Base-by-base conservation (phyloP, 2,797 vertebrate genomes). In the Morelia viridis region DNA sequence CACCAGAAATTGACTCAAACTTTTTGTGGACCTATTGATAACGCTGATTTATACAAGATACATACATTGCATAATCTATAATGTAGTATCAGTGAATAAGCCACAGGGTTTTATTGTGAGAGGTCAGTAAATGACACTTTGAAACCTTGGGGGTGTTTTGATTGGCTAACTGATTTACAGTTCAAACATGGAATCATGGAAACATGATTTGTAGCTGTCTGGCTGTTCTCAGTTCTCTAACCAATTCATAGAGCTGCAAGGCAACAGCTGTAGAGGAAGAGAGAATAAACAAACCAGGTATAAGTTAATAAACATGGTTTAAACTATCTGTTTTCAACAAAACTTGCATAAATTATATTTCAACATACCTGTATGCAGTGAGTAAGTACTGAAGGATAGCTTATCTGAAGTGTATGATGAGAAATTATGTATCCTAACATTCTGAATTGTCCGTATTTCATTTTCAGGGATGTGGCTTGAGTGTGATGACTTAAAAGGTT, bases 401-500 rank as follows among this genome's bases (percentile, higher is more conserved):
- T 91, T 93, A 19, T 13, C 9, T 71, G 57, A 60, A 83, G 0
- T 85, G 94, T 91, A 57, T 91, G 61, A 91, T 93, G 71, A 89
- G 57, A 26, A 28, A 9, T 65, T 65, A 13, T 46, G 64, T 80
- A 28, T 53, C 50, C 56, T 91, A 71, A 95, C 10, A 90, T 46
- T 95, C 93, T 96, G 31, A 92, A 71, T 15, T 94, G 71, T 76
- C 94, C 90, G 28, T 93, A 94, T 0, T 95, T 93, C 95, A 31
- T 95, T 93, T 95, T 28, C 94, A 99, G 99, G 98, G 83, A 97
- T 96, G 1, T 99, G 99, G 99, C 96, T 98, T 87, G 98, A 99
- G 93, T 98, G 98, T 87, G 98, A 99, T 91, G 99, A 99, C 94
- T 95, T 99, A 94, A 98, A 98, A 94, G 97, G 99, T 64, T 98